Conservation (phyloP, 1,140 invertebrate species). For the Proales similis region DNA sequence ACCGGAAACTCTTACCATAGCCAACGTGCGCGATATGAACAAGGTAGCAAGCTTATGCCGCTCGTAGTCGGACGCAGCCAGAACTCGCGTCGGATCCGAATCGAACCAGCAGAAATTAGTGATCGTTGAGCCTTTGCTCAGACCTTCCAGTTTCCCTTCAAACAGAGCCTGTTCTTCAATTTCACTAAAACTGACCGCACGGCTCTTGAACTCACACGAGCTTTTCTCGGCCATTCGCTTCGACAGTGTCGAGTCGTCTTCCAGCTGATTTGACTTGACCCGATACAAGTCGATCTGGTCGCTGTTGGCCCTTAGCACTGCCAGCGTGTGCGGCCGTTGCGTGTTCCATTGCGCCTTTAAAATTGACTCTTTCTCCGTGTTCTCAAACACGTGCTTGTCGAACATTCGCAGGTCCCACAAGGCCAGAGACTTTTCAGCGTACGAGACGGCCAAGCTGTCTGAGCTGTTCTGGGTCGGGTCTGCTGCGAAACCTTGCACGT, state of each 20-base stretch:
- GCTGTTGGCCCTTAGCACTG: slow-evolving; percentile 81
- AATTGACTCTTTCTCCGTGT: slow-evolving; percentile 1
- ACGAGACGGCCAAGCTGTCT: slow-evolving; percentile 60
- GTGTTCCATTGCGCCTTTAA: slow-evolving; percentile 33
- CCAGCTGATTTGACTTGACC: neutral
- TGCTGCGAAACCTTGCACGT: slow-evolving; percentile 69
- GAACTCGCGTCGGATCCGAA: slow-evolving; percentile 3
- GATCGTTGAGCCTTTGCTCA: slow-evolving; percentile 8
- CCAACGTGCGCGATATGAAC: slow-evolving; percentile 1
- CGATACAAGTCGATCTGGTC: slow-evolving; percentile 51
- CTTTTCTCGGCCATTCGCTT: neutral
- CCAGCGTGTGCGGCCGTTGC: slow-evolving; percentile 66
- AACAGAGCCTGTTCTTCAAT: neutral
- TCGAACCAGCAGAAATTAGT: slow-evolving; percentile 37
- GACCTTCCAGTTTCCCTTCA: slow-evolving; percentile 20
- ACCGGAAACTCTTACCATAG: neutral
- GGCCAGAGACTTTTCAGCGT: slow-evolving; percentile 52
- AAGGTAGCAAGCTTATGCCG: slow-evolving; percentile 7
- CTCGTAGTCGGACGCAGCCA: neutral
- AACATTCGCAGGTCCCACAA: slow-evolving; percentile 81
- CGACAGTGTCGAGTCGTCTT: neutral
- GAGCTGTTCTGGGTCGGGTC: slow-evolving; percentile 69
- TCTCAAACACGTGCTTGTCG: slow-evolving; percentile 66
- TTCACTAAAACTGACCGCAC: neutral
- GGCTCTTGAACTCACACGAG: neutral